Conservation (phyloP, 2,113 vertebrate species). For the Scortum barcoo region DNA sequence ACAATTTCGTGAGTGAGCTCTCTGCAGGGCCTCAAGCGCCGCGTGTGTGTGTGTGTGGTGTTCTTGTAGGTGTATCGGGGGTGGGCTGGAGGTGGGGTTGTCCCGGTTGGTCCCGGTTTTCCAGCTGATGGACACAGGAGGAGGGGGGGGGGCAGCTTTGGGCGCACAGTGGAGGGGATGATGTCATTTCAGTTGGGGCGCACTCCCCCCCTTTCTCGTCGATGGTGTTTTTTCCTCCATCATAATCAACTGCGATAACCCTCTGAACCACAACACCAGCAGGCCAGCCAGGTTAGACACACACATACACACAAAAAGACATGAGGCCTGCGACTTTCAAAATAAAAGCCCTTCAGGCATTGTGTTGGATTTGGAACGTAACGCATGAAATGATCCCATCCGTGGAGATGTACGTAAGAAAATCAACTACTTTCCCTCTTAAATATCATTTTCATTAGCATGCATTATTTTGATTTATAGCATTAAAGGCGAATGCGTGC, state of each 20-base stretch:
- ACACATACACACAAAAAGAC: not conserved
- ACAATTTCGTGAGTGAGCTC: conserved; percentile 93
- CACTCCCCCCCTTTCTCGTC: conserved; percentile 15
- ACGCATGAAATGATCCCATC: not conserved
- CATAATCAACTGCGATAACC: conserved; percentile 48
- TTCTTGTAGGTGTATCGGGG: conserved; percentile 58
- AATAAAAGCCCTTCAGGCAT: conserved; percentile 46
- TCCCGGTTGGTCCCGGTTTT: conserved; percentile 56
- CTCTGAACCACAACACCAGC: conserved; percentile 38
- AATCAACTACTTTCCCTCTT: not conserved
- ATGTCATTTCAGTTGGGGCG: conserved; percentile 76
- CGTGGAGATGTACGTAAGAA: not conserved
- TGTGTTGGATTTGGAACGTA: not conserved
- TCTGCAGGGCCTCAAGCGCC: conserved; percentile 39
- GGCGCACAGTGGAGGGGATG: conserved; percentile 59
- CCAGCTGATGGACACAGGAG: conserved; percentile 37
- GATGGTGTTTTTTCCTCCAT: conserved; percentile 39
- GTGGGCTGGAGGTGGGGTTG: conserved; percentile 52
- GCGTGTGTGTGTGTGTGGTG: conserved; percentile 6
- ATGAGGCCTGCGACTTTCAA: conserved; percentile 57
- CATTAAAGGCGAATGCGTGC: not conserved
- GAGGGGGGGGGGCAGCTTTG: not conserved
- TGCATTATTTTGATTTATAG: not conserved
- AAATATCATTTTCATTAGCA: not conserved
- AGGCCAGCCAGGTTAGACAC: conserved; percentile 8